Base-by-base conservation (phyloP, 2,888 invertebrate species). In the Hydraecia micacea region DNA sequence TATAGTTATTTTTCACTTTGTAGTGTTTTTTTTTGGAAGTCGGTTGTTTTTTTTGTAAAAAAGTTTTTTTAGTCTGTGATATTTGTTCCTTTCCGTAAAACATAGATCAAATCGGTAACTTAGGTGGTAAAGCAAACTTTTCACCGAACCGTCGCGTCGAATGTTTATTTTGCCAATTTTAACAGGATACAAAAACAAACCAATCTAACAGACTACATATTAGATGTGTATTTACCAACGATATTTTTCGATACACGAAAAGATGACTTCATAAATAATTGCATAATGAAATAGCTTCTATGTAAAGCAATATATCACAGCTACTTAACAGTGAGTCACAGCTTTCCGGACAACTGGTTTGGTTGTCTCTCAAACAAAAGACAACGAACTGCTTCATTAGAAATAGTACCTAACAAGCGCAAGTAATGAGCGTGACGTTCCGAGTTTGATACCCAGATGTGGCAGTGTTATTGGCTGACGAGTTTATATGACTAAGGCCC, bases 321-420 rank as follows among this genome's bases (percentile, higher is more conserved):
- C 36, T 55, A 39, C 36, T 80, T 9, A 25, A 49, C 73, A 49
- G 15, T 81, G 81, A 81, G 28, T 81, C 79, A 80, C 6, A 39
- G 36, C 42, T 58, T 49, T 66, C 49, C 39, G 49, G 65, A 49
- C n/a, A n/a, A 49, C 49, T 58, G 60, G 58, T 81, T 66, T 65
- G n/a, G n/a, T 73, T 49, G 63, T 32, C 32, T 80, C 62, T 42
- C 52, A 62, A 65, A 79, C 81, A 66, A 74, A 36, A 79, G 58
- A 81, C 60, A 67, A 32, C 25, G 1, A 77, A 77, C 39, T 60
- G 49, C 28, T 77, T 49, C 39, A 49, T 39, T 32, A 78, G 55
- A 58, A 0, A 21, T 52, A 46, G 11, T 65, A 28, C 60, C 15
- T 28, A 52, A 65, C 32, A 52, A 49, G 49, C 52, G n/a, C 18